Conservation (phyloP, 2,888 invertebrate species). For the Dynastes hyllus region DNA sequence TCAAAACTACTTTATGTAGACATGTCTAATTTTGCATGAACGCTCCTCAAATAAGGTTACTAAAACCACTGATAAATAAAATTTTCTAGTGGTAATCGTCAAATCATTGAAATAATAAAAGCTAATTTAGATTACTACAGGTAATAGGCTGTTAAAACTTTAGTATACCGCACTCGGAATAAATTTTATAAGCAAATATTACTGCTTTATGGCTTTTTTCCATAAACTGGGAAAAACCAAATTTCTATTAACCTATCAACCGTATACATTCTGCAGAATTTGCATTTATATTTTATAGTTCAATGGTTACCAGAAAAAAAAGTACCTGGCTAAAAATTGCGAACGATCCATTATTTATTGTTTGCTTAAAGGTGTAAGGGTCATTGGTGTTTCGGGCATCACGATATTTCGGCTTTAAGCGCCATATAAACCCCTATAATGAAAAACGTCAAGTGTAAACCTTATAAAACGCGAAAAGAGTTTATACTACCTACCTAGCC, state of each 20-base stretch:
- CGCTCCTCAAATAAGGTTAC: too few species aligned
- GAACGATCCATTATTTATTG: conserved; percentile 11
- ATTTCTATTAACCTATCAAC: background rate
- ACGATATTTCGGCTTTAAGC: conserved; percentile 6
- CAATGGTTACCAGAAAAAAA: background rate
- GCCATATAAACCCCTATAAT: conserved; percentile 12
- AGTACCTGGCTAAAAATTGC: conserved; percentile 3
- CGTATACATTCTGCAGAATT: background rate
- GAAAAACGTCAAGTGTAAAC: conserved; percentile 31
- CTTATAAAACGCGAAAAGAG: conserved; percentile 22
- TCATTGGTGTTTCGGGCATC: background rate
- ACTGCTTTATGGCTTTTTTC: too few species aligned
- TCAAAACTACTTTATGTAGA: too few species aligned
- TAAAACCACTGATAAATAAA: too few species aligned
- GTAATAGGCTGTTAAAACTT: too few species aligned
- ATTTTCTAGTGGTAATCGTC: too few species aligned
- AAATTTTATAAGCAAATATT: too few species aligned
- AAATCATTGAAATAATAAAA: too few species aligned
- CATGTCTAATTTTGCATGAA: too few species aligned
- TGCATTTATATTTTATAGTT: background rate
- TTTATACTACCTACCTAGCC: background rate
- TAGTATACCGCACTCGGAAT: too few species aligned
- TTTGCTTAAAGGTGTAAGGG: conserved; percentile 7
- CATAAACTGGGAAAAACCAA: background rate
- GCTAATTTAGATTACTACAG: too few species aligned